A percentile compares a stretch with the other conserved stretches of the same genome.
These are phyloP conservation scores for Spongilla lacustris DNA, from an alignment of 37 sponge, comb jelly and placozoan genomes.

Conservation along the genomic window DNA sequence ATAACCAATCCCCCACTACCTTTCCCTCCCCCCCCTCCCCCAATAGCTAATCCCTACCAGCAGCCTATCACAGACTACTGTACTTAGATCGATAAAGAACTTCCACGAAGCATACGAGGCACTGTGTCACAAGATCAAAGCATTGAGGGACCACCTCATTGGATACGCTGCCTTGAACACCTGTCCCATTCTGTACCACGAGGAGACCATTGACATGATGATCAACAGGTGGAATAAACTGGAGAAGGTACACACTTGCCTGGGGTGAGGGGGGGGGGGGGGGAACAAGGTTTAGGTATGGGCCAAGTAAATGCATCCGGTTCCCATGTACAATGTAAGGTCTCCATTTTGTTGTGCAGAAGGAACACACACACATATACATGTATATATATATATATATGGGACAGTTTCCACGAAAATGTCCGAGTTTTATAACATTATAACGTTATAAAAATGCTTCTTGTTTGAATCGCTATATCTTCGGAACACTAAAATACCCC, in stretches of 20 bases:
- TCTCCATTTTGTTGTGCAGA: too few relatives aligned
- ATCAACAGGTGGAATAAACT: constrained; percentile 87
- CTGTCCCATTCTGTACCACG: constrained; percentile 21
- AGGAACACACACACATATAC: too few relatives aligned
- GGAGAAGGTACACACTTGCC: constrained; percentile 65
- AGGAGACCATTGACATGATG: constrained; percentile 73
- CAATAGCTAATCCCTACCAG: constrained; percentile 79
- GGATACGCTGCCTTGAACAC: background rate
- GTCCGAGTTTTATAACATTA: too few relatives aligned
- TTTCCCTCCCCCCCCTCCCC: background rate
- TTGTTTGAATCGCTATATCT: too few relatives aligned
- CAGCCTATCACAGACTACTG: constrained; percentile 46
- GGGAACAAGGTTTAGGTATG: too few relatives aligned
- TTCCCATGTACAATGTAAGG: too few relatives aligned
- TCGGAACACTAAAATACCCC: too few relatives aligned
- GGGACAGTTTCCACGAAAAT: too few relatives aligned
- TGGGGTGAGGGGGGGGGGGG: background rate
- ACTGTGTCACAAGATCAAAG: constrained; percentile 34
- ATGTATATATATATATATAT: too few relatives aligned
- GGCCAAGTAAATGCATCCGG: too few relatives aligned
- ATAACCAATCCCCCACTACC: background rate
- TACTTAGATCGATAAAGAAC: constrained; percentile 73
- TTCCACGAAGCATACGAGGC: constrained; percentile 58
- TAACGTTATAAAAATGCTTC: too few relatives aligned
- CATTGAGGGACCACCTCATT: constrained; percentile 35